Percentiles rank a stretch among this genome's conserved stretches.
Evolutionary conservation across 2,797 vertebrate genomes (phyloP).

Genomic region (Taenioides sp.): DNA sequence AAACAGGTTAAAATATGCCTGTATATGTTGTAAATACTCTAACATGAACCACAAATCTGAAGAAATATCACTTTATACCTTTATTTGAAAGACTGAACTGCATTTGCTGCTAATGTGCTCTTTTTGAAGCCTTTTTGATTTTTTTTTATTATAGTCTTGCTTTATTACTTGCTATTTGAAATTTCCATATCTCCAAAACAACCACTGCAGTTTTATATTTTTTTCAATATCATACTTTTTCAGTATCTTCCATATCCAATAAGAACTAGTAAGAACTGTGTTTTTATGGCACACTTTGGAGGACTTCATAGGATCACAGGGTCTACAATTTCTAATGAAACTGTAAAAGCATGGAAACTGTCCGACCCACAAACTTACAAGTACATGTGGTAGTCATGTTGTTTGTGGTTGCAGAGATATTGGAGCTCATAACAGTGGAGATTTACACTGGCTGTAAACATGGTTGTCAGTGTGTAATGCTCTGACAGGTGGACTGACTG

Average conservation of each 20-base stretch:
- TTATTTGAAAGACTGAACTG: not conserved
- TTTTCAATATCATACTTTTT: not conserved
- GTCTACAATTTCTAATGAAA: not conserved
- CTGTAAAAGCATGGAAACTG: not conserved
- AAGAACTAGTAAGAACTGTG: not conserved
- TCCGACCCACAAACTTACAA: not conserved
- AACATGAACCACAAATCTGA: not conserved
- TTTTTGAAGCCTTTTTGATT: too few species aligned
- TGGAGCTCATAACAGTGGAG: not conserved
- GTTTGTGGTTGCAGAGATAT: not conserved
- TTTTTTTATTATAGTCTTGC: too few species aligned
- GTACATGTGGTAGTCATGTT: not conserved
- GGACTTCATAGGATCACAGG: not conserved
- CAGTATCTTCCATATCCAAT: not conserved
- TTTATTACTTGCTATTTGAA: not conserved
- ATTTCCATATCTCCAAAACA: not conserved
- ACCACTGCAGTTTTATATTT: not conserved
- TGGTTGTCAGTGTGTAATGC: slow-evolving; percentile 6
- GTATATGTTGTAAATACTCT: not conserved
- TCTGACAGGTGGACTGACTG: slow-evolving; percentile 23
- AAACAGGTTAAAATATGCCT: not conserved
- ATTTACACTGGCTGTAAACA: slow-evolving; percentile 9
- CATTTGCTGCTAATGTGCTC: too few species aligned
- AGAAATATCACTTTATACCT: not conserved
- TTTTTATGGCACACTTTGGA: not conserved